Evolutionary conservation across 1,140 invertebrate species (phyloP), one percentile per base, ranked within the genome.

Genomic region (Bactericera cockerelli): DNA sequence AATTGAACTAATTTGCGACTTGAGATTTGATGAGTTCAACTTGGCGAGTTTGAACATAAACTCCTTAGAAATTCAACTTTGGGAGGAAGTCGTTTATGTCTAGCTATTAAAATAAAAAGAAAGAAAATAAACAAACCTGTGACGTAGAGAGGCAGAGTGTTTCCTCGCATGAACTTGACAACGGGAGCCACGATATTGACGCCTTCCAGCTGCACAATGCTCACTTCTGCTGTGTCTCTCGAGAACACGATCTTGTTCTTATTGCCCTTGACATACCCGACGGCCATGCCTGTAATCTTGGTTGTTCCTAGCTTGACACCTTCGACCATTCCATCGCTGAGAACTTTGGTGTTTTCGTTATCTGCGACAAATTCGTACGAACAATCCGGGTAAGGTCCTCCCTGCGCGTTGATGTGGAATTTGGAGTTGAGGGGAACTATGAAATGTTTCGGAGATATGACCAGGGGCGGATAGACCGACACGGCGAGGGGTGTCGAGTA

Each of bases 361-460:
- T 70, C 66, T 1, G 78, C 74, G 6, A 66, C 70, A 66, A 78
- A 89, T 64, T 85, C 79, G 26, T 88, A 78, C 58, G 79, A 78
- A 10, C 79, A 76, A 63, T 84, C 82, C 24, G 84, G 80, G 59
- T 78, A 75, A 1, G 88, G 87, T 1, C 88, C 88, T 28, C 87
- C 87, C 65, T 75, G 78, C 16, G 74, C 74, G 24, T 67, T 73
- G 22, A 89, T 75, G 71, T 90, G 87, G 64, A 86, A 80, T 16
- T 76, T 74, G 1, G 84, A 81, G 31, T 85, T 86, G 24, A 87
- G 74, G 1, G 88, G 70, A 1, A 89, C 69, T 0, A 85, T 89
- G 3, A 86, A 73, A 66, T 86, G 84, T 58, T 78, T 78, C 2
- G 87, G 87, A 49, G 76, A 74, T 0, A 91, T 69, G 59, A 75